Conservation (phyloP, 2,113 vertebrate genomes). For the Tor tambroides region DNA sequence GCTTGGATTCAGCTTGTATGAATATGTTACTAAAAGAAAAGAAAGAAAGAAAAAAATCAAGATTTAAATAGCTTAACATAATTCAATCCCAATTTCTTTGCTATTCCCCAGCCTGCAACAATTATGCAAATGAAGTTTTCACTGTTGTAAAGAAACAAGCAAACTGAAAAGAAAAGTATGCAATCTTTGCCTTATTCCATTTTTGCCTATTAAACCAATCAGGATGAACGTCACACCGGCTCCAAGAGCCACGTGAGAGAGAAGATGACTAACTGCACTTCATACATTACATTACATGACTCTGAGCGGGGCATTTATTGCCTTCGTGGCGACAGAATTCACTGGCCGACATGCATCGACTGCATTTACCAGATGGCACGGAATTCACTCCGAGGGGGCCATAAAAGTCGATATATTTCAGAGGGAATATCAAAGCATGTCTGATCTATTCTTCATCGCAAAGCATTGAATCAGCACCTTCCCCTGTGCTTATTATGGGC, state of each 20-base stretch:
- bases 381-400: background rate
- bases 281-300: slow-evolving; percentile 14
- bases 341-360: background rate
- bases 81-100: slow-evolving; percentile 29
- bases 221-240: background rate
- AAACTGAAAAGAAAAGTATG: slow-evolving; percentile 7
- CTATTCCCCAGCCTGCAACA: slow-evolving; percentile 19
- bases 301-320: slow-evolving; percentile 7
- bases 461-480: slow-evolving; percentile 50
- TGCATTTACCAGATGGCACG: slow-evolving; percentile 22
- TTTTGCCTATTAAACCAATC: slow-evolving; percentile 20
- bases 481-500: slow-evolving; percentile 47
- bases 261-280: background rate
- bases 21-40: background rate
- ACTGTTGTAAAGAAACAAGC: slow-evolving; percentile 18
- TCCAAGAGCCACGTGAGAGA: background rate
- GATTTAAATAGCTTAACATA: slow-evolving; percentile 44
- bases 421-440: slow-evolving; percentile 23
- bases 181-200: slow-evolving; percentile 3
- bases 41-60: background rate
- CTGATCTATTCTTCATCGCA: slow-evolving; percentile 39
- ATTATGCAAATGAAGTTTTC: slow-evolving; percentile 41
- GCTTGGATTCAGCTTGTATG: slow-evolving; percentile 30
- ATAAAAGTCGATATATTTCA: slow-evolving; percentile 34
- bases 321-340: slow-evolving; percentile 15